These are phyloP conservation scores for Crotalus viridis DNA, from an alignment of 2,113 vertebrate species.

Conservation along the genomic window DNA sequence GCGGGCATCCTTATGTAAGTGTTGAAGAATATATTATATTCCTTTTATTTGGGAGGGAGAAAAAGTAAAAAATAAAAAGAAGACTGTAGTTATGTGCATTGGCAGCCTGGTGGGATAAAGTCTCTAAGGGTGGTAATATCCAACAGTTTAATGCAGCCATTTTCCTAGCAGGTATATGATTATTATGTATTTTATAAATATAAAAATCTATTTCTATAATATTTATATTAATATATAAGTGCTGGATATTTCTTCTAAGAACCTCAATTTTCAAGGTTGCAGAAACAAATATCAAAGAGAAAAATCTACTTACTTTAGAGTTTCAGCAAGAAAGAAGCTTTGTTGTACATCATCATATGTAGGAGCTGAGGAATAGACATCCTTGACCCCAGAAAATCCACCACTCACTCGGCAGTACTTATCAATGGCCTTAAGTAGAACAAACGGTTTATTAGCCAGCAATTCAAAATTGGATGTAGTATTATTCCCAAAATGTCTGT, in stretches of 20 bases:
- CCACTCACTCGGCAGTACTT: constrained; percentile 94
- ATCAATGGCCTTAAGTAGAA: constrained; percentile 83
- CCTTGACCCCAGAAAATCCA: constrained; percentile 96
- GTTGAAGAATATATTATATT: background rate
- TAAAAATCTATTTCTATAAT: background rate
- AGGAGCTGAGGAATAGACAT: constrained; percentile 92
- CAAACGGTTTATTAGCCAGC: background rate
- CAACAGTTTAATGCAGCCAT: background rate
- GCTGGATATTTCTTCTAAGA: background rate
- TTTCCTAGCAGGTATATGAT: background rate
- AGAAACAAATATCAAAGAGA: constrained; percentile 9
- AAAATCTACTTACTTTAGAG: constrained; percentile 87
- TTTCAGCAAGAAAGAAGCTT: constrained; percentile 98
- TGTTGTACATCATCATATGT: constrained; percentile 96
- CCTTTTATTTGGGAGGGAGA: background rate
- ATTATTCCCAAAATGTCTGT: background rate
- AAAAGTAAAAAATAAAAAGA: background rate
- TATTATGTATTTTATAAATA: background rate
- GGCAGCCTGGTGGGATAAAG: background rate
- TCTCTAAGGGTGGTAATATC: background rate
- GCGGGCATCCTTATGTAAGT: background rate
- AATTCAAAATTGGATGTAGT: background rate
- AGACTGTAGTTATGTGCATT: background rate
- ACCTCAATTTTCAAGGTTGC: background rate
- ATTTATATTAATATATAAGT: background rate